Base-by-base conservation (phyloP, 1,140 invertebrate genomes). In the Coptotermes formosanus region DNA sequence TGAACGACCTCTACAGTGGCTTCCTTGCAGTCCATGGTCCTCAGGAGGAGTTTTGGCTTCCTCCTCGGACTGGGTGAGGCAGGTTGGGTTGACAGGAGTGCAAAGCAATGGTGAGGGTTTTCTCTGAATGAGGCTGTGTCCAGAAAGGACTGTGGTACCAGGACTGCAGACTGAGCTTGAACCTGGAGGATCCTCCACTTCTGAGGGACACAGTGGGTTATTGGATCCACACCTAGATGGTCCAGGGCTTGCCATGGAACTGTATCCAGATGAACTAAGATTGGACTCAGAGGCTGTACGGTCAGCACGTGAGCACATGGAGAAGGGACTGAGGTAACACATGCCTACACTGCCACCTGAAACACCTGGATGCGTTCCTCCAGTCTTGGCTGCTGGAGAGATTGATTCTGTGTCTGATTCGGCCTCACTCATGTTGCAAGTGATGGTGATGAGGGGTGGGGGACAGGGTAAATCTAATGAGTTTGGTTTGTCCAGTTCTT, bases 191-290 rank as follows among this genome's bases (percentile, higher is more conserved):
- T 95, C 94, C 89, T 95, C 94, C 91, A 93, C 93, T 91, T 95
- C 94, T 14, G 93, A 93, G 8, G 94, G 93, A 89, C 94, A 95
- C 3, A 96, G 89, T 4, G 95, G 95, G 90, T 95, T 96, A 88
- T 94, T 96, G 0, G 95, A 96, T 19, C 95, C 95, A 89, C 95
- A 96, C 82, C 95, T 91, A 1, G 95, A 96, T 3, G 95, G 94
- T 3, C 95, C 95, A 0, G 95, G 95, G 90, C 94, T 95, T 4
- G 95, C 95, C 94, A 96, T 96, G 9, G 95, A 96, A 87, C 94
- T 95, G 89, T 96, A 96, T n/a, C 96, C 96, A 2, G 95, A 96
- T 19, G 95, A 96, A 87, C 95, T 96, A 38, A 96, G 90, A 90
- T 96, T 96, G 0, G 95, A 96, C 90, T 96, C 95, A 1, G 95